Evolutionary conservation across 2,797 vertebrate genomes (phyloP).

Genomic region (Amblyopsis hoosieri): DNA sequence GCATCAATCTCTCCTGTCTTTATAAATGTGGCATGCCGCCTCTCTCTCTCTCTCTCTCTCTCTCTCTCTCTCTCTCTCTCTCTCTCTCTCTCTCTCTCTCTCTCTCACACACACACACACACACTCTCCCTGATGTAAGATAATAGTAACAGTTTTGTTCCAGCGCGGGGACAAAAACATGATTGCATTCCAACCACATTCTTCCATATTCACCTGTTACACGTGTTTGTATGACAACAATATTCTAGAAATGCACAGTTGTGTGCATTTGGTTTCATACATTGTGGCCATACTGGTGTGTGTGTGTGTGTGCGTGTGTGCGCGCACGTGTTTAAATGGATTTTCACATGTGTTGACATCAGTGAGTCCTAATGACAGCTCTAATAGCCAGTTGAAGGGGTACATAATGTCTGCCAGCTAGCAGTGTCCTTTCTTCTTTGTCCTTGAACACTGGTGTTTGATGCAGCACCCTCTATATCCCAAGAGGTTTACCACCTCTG

Average conservation of each 20-base stretch:
- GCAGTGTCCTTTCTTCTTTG: slow-evolving; percentile 13
- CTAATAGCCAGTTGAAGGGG: slow-evolving; percentile 32
- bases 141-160: slow-evolving; percentile 21
- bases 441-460: slow-evolving; percentile 21
- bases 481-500: too few relatives aligned
- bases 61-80: slow-evolving; percentile 3
- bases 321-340: slow-evolving; percentile 4
- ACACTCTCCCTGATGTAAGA: slow-evolving; percentile 13
- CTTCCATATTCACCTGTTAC: slow-evolving; percentile 53
- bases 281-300: neutral
- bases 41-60: neutral
- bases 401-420: slow-evolving; percentile 25
- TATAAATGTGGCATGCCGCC: too few relatives aligned
- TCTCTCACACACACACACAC: neutral
- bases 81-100: slow-evolving; percentile 1
- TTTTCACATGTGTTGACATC: slow-evolving; percentile 42
- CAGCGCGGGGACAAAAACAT: slow-evolving; percentile 26
- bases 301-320: too few relatives aligned
- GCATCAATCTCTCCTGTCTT: slow-evolving; percentile 3
- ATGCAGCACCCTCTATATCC: slow-evolving; percentile 1
- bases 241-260: neutral
- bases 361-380: slow-evolving; percentile 25
- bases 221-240: slow-evolving; percentile 1
- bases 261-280: slow-evolving; percentile 27
- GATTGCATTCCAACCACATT: slow-evolving; percentile 53